Evolutionary conservation across 1,140 invertebrate species (phyloP).

Genomic region (Microplitis mediator): DNA sequence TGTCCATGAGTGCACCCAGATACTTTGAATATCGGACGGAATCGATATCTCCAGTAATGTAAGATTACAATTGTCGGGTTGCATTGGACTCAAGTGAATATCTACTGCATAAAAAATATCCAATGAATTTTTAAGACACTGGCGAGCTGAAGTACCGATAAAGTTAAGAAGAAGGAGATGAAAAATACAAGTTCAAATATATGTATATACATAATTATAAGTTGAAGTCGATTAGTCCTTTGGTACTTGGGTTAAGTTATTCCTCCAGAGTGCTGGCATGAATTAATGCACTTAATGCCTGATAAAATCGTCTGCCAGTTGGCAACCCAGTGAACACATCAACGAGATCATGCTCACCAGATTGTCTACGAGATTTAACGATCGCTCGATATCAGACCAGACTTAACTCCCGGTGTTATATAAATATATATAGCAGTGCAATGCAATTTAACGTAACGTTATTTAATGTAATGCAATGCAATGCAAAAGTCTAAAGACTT

Average conservation of each 20-base stretch:
- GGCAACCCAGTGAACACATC: slow-evolving; percentile 22
- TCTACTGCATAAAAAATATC: slow-evolving; percentile 4
- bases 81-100: slow-evolving; percentile 8
- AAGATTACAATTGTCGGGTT: slow-evolving; percentile 6
- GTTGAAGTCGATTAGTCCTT: slow-evolving; percentile 2
- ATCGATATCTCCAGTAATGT: neutral
- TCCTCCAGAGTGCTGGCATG: neutral
- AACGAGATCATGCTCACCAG: slow-evolving; percentile 15
- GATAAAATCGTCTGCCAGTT: slow-evolving; percentile 33
- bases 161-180: neutral
- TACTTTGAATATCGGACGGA: slow-evolving; percentile 12
- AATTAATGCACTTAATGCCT: slow-evolving; percentile 28
- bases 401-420: neutral
- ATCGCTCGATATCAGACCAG: slow-evolving; percentile 11
- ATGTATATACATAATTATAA: neutral
- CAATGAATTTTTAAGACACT: neutral
- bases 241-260: neutral
- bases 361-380: slow-evolving; percentile 6
- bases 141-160: neutral
- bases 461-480: neutral
- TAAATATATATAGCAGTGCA: neutral
- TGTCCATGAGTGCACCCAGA: no score
- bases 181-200: neutral
- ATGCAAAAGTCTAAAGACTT: no score
- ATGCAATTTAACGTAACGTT: neutral